Base-by-base conservation (phyloP, 2,888 invertebrate species). In the Thymelicus acteon region DNA sequence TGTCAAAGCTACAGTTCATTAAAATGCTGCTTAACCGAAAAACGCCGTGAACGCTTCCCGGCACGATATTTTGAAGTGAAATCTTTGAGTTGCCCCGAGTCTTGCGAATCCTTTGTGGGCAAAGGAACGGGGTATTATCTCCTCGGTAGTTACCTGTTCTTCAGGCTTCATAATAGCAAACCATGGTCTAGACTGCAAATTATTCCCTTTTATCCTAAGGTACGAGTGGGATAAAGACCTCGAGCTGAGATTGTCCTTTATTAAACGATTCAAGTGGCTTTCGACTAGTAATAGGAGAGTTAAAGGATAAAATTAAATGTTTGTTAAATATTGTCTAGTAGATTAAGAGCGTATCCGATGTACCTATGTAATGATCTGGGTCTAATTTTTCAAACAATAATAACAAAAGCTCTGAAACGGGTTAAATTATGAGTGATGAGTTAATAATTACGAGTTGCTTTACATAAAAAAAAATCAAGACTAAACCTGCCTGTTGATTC, bases 171-270 rank as follows among this genome's bases (percentile, higher is more conserved):
- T 57, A 57, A 61, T 47, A 39, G 60, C 60, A n/a, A 52, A 60
- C 19, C 47, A 61, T 60, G 40, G 61, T 61, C 61, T 61, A 61
- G 61, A 61, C 61, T 47, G 44, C 48, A 31, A 61, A 61, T 61
- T 61, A 61, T 61, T 7, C 60, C 12, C 44, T 44, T 44, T 47
- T 31, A 31, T 57, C 24, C 31, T 31, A 13, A 31, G 57, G 31
- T 31, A 2, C 2, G 12, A 44, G 31, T 31, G 10, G 31, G 31
- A 12, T 57, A 31, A 57, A 31, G 57, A 24, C 31, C 31, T 13
- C 31, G 49, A 7, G 7, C 49, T 19, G 49, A 52, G 49, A 52
- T 52, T 52, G 19, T 52, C 8, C 19, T 52, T 13, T 15, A 15
- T 8, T 52, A 52, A 52, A 52, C 6, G 15, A 52, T 7, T 19